Evolutionary conservation across 2,888 invertebrate genomes (phyloP).

Genomic region (Pasiphila rectangulata): DNA sequence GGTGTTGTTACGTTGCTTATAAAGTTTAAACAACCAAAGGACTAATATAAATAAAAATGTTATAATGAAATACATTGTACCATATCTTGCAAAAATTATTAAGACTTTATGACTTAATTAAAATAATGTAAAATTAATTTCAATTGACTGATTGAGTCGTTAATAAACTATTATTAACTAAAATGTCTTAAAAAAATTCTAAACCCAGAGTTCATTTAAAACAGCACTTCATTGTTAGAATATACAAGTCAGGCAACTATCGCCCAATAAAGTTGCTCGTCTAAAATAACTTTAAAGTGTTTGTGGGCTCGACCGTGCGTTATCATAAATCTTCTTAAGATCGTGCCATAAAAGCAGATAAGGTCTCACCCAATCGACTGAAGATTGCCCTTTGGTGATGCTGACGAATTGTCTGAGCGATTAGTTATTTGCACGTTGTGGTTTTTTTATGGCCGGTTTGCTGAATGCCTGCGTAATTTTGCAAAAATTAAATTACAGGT

Average conservation of each 20-base stretch:
- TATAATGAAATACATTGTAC: no score
- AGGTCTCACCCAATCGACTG: constrained; percentile 76
- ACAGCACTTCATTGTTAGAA: not conserved
- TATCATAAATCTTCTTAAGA: constrained; percentile 82
- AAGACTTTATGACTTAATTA: no score
- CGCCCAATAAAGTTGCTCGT: constrained; percentile 14
- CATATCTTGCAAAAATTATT: no score
- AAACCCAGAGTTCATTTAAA: no score
- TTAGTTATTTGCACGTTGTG: constrained; percentile 38
- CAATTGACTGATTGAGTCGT: no score
- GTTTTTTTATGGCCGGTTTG: constrained; percentile 33
- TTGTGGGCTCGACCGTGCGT: constrained; percentile 73
- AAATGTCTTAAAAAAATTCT: no score
- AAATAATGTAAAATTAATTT: no score
- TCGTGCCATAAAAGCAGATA: constrained; percentile 78
- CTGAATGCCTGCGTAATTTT: not conserved
- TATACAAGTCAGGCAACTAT: not conserved
- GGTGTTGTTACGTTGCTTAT: no score
- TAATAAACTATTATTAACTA: no score
- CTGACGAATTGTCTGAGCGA: constrained; percentile 72
- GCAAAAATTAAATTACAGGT: no score
- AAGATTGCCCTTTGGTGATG: constrained; percentile 73
- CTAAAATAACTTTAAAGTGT: constrained; percentile 51
- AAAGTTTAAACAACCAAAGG: no score
- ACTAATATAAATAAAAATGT: no score